Evolutionary conservation across 2,113 vertebrate genomes (phyloP), one percentile per base, ranked within the genome.

Genomic region (Microtus richardsoni): DNA sequence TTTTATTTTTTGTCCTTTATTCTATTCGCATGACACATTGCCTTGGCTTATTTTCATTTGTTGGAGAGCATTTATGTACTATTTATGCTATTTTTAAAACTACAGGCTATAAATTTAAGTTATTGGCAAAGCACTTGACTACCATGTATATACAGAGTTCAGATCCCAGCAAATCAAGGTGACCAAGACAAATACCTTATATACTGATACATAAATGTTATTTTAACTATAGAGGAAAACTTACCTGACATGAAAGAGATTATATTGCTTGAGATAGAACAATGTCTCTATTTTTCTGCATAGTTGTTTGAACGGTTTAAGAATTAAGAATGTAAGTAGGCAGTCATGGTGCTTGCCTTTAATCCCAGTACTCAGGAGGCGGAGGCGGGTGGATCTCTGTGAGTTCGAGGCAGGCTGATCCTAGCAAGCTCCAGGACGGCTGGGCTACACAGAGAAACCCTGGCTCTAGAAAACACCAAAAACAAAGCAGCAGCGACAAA

Each of bases 21-120:
- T 85, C 12, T 89, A 39, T 66, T 83, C 60, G 3, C 39, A 22
- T 78, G 24, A 52, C 60, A 4, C 11, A 84, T 89, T 87, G 44
- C 49, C 80, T 22, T 78, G 73, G 21, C 79, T 84, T 21, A 58
- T 87, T 92, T 93, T 89, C 17, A 90, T 70, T 92, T 92, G 68
- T 79, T 96, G 74, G 78, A 96, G 89, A 95, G 68, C 39, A 44
- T 62, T 84, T 17, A 80, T 49, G 7, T 68, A 4, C 36, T 70
- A 54, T 70, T 70, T 44, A 64, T 80, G 36, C 90, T 86, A 74
- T 91, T 96, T 94, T 96, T 47, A 41, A 86, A 95, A 83, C 73
- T 93, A 22, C 36, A 64, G 26, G 7, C 10, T 54, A 28, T 22
- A 47, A 12, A 54, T 70, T 17, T 71, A 62, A 52, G 9, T 88